Conservation (phyloP, 2,113 vertebrate genomes). For the Malurus elegans region DNA sequence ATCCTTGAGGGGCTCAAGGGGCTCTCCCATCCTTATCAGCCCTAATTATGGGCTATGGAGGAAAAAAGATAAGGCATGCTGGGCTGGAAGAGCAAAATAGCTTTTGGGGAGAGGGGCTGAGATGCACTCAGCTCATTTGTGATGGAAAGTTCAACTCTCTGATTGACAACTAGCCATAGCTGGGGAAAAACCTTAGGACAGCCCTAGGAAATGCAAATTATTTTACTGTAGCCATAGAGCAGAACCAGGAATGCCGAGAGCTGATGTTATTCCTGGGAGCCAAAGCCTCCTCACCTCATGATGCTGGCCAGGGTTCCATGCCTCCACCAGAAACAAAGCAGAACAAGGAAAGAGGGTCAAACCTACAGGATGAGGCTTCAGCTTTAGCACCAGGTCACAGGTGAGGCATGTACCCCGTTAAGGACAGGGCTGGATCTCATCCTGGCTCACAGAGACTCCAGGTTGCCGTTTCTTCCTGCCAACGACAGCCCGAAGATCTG, state of each 20-base stretch:
- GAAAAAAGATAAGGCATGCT: neutral
- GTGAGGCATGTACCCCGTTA: fast-evolving
- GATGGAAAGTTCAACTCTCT: neutral
- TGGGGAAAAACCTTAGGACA: neutral
- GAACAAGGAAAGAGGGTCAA: neutral
- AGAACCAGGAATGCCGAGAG: fast-evolving
- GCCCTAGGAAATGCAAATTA: neutral
- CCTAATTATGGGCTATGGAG: neutral
- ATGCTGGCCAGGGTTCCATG: neutral
- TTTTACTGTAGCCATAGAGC: neutral
- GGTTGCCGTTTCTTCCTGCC: neutral
- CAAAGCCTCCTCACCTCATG: neutral
- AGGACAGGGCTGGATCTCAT: neutral
- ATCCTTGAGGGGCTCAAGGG: neutral
- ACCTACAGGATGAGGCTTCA: fast-evolving
- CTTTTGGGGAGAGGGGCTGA: neutral
- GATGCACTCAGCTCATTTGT: neutral
- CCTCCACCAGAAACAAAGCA: neutral
- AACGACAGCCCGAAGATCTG: neutral
- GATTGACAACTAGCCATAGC: neutral
- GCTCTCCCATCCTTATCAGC: neutral
- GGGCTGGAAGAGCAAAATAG: neutral
- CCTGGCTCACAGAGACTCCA: fast-evolving
- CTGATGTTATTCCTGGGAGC: neutral
- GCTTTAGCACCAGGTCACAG: neutral